phyloP scores from a whole-genome alignment of 2,888 invertebrate species.

The Lysandra coridon region DNA sequence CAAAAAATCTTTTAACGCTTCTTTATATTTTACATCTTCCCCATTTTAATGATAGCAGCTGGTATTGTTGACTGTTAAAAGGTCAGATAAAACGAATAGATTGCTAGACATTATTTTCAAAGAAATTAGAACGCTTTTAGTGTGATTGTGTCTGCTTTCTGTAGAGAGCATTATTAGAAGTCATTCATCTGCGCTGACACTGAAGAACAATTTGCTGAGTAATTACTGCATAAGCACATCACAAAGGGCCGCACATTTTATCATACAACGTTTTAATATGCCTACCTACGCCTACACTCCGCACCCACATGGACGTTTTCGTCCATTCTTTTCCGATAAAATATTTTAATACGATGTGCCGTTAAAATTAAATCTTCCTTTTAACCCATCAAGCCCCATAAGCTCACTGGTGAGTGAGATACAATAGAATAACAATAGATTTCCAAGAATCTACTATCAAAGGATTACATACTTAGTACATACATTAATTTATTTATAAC shows the following conservation, averaged over 20 bases:
- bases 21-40: conserved; percentile 22
- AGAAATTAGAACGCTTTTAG: conserved; percentile 67
- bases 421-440: no score
- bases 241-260: conserved; percentile 43
- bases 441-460: no score
- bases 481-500: no score
- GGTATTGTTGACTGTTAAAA: conserved; percentile 26
- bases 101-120: conserved; percentile 36
- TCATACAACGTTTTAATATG: conserved; percentile 46
- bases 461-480: no score
- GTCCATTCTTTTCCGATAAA: not conserved
- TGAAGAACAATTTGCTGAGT: conserved; percentile 54
- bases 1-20: conserved; percentile 17
- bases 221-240: conserved; percentile 49
- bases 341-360: not conserved
- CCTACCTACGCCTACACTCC: conserved; percentile 5
- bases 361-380: not conserved
- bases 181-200: conserved; percentile 48
- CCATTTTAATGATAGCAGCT: conserved; percentile 22
- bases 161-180: conserved; percentile 60
- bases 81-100: conserved; percentile 26
- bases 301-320: not conserved
- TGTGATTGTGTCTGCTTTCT: conserved; percentile 68
- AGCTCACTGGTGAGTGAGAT: no score
- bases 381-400: no score